A percentile compares a stretch with the other conserved stretches of the same genome.
phyloP scores from a whole-genome alignment of 2,113 vertebrate genomes.

The Phoenicopterus ruber region DNA sequence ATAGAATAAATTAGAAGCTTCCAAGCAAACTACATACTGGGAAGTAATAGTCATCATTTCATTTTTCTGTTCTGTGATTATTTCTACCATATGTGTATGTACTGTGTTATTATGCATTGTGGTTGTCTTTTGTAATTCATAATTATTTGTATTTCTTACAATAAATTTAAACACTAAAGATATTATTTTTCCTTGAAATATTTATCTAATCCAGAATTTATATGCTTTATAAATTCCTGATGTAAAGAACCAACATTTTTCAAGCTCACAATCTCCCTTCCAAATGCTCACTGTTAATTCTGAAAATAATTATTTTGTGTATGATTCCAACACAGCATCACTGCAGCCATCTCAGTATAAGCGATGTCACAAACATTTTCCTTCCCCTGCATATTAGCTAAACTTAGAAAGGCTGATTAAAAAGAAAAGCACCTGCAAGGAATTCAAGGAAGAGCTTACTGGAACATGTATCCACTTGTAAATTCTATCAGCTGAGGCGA shows the following conservation, averaged over 20 bases:
- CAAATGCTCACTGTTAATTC: neutral
- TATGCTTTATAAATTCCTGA: neutral
- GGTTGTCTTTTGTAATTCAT: slow-evolving; percentile 62
- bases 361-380: neutral
- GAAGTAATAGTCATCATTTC: slow-evolving; percentile 25
- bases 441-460: neutral
- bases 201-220: slow-evolving; percentile 14
- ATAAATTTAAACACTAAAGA: slow-evolving; percentile 61
- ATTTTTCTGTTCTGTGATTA: slow-evolving; percentile 44
- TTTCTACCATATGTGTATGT: slow-evolving; percentile 47
- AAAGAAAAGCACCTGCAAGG: neutral
- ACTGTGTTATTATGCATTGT: slow-evolving; percentile 49
- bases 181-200: slow-evolving; percentile 36
- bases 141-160: slow-evolving; percentile 62
- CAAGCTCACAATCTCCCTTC: neutral
- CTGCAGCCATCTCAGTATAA: neutral
- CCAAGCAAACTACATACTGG: neutral
- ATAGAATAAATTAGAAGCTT: slow-evolving; percentile 27
- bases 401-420: neutral
- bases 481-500: neutral
- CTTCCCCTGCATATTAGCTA: neutral
- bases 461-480: neutral
- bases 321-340: neutral
- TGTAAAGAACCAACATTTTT: neutral
- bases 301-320: neutral